phyloP scores from a whole-genome alignment of 1,140 invertebrate species.

The Uloborus diversus region DNA sequence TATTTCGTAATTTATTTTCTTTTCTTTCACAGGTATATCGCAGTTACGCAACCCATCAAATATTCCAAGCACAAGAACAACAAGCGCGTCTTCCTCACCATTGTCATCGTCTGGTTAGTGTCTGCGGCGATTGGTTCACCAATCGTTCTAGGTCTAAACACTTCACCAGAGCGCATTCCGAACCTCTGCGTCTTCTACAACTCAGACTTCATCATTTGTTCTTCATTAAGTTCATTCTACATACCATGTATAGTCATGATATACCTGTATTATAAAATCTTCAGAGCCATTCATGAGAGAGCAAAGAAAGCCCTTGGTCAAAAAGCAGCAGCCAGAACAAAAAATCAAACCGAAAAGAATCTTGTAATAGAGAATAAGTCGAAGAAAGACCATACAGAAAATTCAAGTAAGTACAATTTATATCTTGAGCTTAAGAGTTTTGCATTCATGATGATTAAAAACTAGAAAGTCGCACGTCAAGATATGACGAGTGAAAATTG shows the following conservation, averaged over 20 bases:
- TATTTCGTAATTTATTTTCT: too few relatives aligned
- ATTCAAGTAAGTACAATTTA: background rate
- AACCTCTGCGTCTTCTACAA: conserved; percentile 91
- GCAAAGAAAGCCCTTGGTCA: background rate
- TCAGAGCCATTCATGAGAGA: conserved; percentile 72
- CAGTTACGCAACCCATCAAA: conserved; percentile 98
- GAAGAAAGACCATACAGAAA: background rate
- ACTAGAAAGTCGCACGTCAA: background rate
- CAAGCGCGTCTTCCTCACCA: conserved; percentile 91
- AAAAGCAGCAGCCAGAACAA: background rate
- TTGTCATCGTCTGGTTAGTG: conserved; percentile 94
- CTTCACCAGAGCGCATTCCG: conserved; percentile 66
- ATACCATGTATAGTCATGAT: conserved; percentile 99
- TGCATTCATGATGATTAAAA: background rate
- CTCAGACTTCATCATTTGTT: conserved; percentile 97
- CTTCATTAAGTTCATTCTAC: conserved; percentile 97
- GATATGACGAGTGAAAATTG: too few relatives aligned
- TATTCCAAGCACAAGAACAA: conserved; percentile 97
- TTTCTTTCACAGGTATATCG: conserved; percentile 85
- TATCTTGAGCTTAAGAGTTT: too few relatives aligned
- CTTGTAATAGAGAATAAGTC: conserved; percentile 11
- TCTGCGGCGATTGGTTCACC: conserved; percentile 95
- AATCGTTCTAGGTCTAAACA: conserved; percentile 94
- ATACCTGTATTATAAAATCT: conserved; percentile 98
- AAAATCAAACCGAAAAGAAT: background rate